phyloP scores from a whole-genome alignment of 2,113 vertebrate species.

The Dipodomys ordii region DNA sequence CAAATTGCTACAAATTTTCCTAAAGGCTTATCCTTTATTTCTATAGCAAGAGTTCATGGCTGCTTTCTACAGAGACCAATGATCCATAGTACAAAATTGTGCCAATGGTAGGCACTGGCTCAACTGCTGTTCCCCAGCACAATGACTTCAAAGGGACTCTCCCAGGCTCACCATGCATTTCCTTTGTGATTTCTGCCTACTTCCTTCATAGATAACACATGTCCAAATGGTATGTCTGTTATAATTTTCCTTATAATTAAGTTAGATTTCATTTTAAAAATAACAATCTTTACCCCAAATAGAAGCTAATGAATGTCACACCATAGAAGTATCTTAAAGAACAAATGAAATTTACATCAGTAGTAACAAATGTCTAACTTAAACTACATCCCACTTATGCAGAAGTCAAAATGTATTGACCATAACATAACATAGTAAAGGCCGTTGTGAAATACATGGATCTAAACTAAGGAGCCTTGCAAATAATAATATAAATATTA shows the following conservation, averaged over 20 bases:
- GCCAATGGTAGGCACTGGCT: background rate
- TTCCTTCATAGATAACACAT: background rate
- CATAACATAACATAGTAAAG: background rate
- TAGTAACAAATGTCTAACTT: background rate
- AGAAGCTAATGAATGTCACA: background rate
- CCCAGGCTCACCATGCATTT: background rate
- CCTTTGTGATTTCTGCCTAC: background rate
- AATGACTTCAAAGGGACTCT: background rate
- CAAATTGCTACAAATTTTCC: background rate
- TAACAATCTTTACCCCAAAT: background rate
- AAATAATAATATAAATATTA: background rate
- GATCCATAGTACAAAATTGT: background rate
- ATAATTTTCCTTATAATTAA: background rate
- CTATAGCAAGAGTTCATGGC: background rate
- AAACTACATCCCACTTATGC: background rate
- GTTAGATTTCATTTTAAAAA: background rate
- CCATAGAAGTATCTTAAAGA: background rate
- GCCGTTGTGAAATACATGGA: background rate
- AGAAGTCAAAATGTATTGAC: constrained; percentile 25
- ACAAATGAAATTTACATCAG: background rate
- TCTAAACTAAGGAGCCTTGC: background rate
- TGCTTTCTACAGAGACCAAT: background rate
- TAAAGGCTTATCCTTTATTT: background rate
- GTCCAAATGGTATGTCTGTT: background rate
- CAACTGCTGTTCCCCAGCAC: background rate